Base-by-base conservation (phyloP, 2,888 invertebrate genomes). In the Noctua pronuba region DNA sequence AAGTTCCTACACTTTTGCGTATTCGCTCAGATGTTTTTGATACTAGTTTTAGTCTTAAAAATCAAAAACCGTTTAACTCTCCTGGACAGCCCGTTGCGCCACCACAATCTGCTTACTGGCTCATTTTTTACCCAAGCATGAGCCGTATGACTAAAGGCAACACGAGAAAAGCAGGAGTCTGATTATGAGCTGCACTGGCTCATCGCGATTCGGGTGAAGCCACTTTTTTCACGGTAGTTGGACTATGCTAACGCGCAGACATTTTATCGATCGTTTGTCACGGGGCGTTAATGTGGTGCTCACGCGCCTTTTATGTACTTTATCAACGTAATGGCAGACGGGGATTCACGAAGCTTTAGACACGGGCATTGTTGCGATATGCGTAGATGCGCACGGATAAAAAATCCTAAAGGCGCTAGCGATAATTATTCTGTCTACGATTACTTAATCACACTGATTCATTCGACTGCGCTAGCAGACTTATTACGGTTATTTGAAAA, bases 211-310 rank as follows among this genome's bases (percentile, higher is more conserved):
- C 0, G 24, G 49, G n/a, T 62, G 24, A 24, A 1, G 24, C 24
- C 24, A 31, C 18, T 31, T 44, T 68, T 31, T 44, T 46, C 44
- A 62, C 21, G 38, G 49, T 75, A 35, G 52, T 52, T n/a, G 7
- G 52, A 41, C n/a, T 62, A 41, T n/a, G 16, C 28, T 44, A 79
- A 60, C 8, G 24, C 68, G 31, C 21, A 31, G 35, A 44, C 10
- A 21, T 28, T 64, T 64, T 69, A 41, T 44, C 28, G 64, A 46
- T 64, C 21, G n/a, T 77, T 77, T 79, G 62, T 64, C 44, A 78
- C 52, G 28, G 35, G 46, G 64, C 28, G 24, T 79, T 68, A 79
- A 52, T 10, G 31, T 21, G 28, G 16, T 52, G 79, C 49, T 62
- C 60, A 52, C 35, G 44, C n/a, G 35, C 52, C 13, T 44, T 69